Conservation (phyloP, 2,888 invertebrate genomes). For the Drosophila paracracens region DNA sequence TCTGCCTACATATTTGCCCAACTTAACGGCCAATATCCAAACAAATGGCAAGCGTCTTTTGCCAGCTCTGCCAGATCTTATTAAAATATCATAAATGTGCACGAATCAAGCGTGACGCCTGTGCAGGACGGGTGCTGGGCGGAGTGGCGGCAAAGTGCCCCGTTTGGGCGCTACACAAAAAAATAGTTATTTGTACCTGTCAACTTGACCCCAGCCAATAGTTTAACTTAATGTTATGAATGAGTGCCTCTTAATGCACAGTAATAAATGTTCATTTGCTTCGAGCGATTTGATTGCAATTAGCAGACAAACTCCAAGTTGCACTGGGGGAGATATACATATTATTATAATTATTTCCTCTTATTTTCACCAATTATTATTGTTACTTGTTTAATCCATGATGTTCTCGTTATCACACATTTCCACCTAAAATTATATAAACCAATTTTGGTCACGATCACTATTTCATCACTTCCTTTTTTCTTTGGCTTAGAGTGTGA, state of each 20-base stretch:
- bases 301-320: background rate
- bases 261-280: constrained; percentile 43
- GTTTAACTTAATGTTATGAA: constrained; percentile 59
- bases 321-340: background rate
- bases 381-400: background rate
- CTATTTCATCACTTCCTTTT: background rate
- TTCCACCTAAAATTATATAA: too few relatives aligned
- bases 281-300: constrained; percentile 1
- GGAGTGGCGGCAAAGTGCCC: constrained; percentile 1
- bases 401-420: background rate
- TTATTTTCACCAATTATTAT: background rate
- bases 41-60: constrained; percentile 64
- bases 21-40: constrained; percentile 58
- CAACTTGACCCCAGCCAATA: constrained; percentile 72
- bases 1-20: constrained; percentile 58
- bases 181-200: constrained; percentile 79
- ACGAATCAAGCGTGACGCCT: constrained; percentile 67
- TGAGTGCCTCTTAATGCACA: constrained; percentile 48
- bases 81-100: constrained; percentile 82
- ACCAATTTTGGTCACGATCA: background rate
- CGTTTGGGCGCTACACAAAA: constrained; percentile 8
- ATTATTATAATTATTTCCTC: background rate
- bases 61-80: constrained; percentile 71
- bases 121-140: background rate
- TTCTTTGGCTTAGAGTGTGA: background rate